Percentiles rank a stretch among this genome's conserved stretches.
phyloP scores from a whole-genome alignment of 2,888 invertebrate species.

The Drosophila gaucha region DNA sequence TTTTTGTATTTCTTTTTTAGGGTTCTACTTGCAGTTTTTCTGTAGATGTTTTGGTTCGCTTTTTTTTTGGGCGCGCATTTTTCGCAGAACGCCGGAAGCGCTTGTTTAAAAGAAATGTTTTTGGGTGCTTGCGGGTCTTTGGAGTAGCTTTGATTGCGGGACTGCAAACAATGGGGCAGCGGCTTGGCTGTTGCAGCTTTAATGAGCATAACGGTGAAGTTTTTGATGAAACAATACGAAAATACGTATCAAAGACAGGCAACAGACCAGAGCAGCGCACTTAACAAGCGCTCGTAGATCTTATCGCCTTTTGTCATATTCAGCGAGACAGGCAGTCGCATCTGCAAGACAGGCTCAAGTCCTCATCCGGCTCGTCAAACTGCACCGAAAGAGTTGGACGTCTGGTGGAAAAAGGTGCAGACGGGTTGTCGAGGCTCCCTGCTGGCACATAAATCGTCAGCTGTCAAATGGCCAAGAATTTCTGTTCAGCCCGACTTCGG shows the following conservation, averaged over 20 bases:
- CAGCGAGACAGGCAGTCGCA: constrained; percentile 64
- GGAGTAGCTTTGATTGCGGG: constrained; percentile 53
- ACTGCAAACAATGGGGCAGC: constrained; percentile 53
- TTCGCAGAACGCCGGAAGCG: constrained; percentile 78
- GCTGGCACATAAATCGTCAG: constrained; percentile 77
- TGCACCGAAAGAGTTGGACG: constrained; percentile 1
- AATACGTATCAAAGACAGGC: constrained; percentile 33
- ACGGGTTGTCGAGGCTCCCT: constrained; percentile 31
- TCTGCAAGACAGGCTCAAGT: constrained; percentile 31
- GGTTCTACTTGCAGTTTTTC: constrained; percentile 25
- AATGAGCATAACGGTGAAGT: constrained; percentile 81
- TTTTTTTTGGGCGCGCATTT: constrained; percentile 48
- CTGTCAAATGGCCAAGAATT: constrained; percentile 79
- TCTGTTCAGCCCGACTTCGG: constrained; percentile 26
- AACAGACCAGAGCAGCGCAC: constrained; percentile 22
- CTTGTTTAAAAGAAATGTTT: constrained; percentile 63
- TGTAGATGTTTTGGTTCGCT: constrained; percentile 3
- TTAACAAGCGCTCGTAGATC: constrained; percentile 74
- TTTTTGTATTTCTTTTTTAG: constrained; percentile 13
- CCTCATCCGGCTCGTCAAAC: constrained; percentile 48
- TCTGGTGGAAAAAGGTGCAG: constrained; percentile 30
- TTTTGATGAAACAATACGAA: constrained; percentile 78
- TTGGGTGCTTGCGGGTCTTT: constrained; percentile 19
- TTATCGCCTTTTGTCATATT: constrained; percentile 77
- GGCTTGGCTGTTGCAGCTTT: constrained; percentile 63